Percentiles rank a stretch among this genome's conserved stretches.
Evolutionary conservation across 2,888 invertebrate species (phyloP).

Genomic region (Itoplectis maculator): DNA sequence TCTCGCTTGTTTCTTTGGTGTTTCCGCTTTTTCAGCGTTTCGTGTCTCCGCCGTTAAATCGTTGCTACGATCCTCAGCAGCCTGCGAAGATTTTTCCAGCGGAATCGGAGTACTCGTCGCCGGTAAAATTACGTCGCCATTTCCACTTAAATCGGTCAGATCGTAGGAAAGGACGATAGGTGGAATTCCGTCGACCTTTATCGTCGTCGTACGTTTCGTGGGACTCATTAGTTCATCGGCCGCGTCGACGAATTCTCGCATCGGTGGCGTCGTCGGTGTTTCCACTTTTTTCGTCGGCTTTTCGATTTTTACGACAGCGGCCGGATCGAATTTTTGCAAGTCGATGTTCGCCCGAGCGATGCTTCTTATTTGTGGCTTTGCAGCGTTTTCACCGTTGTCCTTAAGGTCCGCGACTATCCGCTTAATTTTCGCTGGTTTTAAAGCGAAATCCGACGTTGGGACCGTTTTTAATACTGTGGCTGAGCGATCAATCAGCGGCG

Average conservation of each 20-base stretch:
- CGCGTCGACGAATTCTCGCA: background rate
- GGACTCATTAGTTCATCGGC: background rate
- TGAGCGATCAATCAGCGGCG: background rate
- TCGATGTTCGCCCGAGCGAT: slow-evolving; percentile 38
- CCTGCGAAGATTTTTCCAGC: background rate
- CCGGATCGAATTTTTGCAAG: slow-evolving; percentile 16
- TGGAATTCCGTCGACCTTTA: slow-evolving; percentile 56
- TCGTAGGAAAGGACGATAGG: slow-evolving; percentile 64
- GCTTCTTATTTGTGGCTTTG: slow-evolving; percentile 36
- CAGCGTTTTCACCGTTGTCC: background rate
- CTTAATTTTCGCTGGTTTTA: background rate
- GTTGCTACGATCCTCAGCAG: background rate
- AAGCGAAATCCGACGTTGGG: background rate
- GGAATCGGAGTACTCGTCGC: slow-evolving; percentile 19
- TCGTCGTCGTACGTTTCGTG: slow-evolving; percentile 47
- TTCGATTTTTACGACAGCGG: background rate
- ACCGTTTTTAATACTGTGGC: slow-evolving; percentile 47
- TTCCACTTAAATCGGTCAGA: slow-evolving; percentile 32
- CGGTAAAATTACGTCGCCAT: background rate
- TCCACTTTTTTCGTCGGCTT: background rate
- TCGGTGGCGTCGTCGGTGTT: background rate
- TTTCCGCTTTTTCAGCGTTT: too few relatives aligned
- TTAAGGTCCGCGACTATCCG: background rate
- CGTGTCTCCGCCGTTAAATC: background rate
- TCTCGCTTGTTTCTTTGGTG: slow-evolving; percentile 40